Conservation (phyloP, 2,113 vertebrate species). For the Cyanoramphus novaezelandiae region DNA sequence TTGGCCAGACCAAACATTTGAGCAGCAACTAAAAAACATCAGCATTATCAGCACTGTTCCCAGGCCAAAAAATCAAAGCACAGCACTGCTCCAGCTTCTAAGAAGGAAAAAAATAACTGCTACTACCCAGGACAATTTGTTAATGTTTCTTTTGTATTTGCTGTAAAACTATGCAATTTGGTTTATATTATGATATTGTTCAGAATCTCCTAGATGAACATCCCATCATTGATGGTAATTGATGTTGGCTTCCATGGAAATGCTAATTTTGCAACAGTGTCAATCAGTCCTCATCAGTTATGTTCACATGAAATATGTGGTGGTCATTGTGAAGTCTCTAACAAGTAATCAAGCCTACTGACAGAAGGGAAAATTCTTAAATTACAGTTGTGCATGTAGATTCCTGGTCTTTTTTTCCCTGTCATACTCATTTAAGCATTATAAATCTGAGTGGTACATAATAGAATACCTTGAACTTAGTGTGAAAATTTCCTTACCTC, state of each 20-base stretch:
- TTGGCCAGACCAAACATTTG: too few relatives aligned
- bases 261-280: conserved; percentile 62
- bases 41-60: too few relatives aligned
- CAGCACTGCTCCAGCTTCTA: too few relatives aligned
- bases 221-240: conserved; percentile 33
- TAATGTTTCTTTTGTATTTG: conserved; percentile 3
- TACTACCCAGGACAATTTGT: neutral
- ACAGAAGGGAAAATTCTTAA: neutral
- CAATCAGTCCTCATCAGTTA: conserved; percentile 23
- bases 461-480: neutral
- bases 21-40: too few relatives aligned
- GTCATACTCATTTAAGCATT: neutral
- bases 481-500: neutral
- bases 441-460: neutral
- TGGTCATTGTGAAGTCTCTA: neutral
- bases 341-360: neutral
- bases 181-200: conserved; percentile 6
- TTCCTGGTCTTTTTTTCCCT: neutral
- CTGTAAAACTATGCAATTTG: neutral
- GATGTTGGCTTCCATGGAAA: conserved; percentile 60
- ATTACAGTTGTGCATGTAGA: neutral
- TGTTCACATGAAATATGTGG: neutral
- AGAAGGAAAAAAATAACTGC: too few relatives aligned
- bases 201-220: conserved; percentile 25
- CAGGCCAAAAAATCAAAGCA: too few relatives aligned